phyloP scores from a whole-genome alignment of 1,140 invertebrate species.

The Cydia strobilella region DNA sequence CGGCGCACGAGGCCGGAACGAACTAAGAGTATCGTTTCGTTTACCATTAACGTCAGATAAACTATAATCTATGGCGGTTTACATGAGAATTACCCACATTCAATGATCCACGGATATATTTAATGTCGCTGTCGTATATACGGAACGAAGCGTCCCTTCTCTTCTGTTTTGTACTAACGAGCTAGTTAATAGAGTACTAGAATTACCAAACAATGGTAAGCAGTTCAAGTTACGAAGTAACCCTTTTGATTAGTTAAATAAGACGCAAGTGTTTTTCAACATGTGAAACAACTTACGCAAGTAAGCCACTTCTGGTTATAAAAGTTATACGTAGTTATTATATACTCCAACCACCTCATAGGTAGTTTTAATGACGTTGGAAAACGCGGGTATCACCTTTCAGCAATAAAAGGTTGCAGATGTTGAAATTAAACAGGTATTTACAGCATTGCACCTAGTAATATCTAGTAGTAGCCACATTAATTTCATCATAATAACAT shows the following conservation, averaged over 20 bases:
- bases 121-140: not conserved
- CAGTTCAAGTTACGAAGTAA: not conserved
- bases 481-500: not conserved
- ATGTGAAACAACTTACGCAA: constrained; percentile 23
- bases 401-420: not conserved
- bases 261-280: not conserved
- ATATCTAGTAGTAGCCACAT: not conserved
- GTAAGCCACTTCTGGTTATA: constrained; percentile 1
- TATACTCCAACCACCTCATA: not conserved
- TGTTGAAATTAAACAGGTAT: not conserved
- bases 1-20: constrained; percentile 51
- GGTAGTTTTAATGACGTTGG: not conserved
- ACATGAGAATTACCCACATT: constrained; percentile 8
- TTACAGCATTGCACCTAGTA: too few species aligned
- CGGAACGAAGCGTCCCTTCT: not conserved
- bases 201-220: constrained; percentile 23
- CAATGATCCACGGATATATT: constrained; percentile 27
- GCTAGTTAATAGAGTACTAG: constrained; percentile 4
- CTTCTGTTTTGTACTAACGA: not conserved
- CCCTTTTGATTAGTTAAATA: not conserved
- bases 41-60: constrained; percentile 44
- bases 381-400: not conserved
- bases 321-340: not conserved
- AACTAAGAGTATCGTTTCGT: constrained; percentile 60
- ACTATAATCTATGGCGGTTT: constrained; percentile 33